Conservation (phyloP, 2,113 vertebrate species). For the Sorex fumeus region DNA sequence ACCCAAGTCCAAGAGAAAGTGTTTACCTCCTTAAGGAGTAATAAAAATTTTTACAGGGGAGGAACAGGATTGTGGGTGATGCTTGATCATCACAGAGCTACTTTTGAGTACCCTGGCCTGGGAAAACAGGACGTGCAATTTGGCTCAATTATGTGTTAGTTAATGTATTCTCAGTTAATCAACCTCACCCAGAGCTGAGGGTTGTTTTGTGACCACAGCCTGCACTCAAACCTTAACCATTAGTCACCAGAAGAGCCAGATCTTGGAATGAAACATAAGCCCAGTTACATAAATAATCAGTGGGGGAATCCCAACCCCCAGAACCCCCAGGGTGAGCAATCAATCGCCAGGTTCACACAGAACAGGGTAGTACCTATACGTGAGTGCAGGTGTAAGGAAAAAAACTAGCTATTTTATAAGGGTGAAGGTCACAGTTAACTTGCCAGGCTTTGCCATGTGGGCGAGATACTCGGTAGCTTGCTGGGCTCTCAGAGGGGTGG, state of each 20-base stretch:
- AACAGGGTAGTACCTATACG: not conserved
- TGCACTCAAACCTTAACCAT: not conserved
- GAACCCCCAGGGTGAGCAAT: not conserved
- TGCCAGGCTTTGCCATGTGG: too few species aligned
- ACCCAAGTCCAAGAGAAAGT: not conserved
- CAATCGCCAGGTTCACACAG: not conserved
- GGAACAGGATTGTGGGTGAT: not conserved
- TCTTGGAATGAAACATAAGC: not conserved
- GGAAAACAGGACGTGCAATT: not conserved
- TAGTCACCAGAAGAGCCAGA: not conserved
- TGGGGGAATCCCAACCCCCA: not conserved
- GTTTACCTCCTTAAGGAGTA: not conserved
- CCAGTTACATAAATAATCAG: not conserved
- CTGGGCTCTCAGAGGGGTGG: too few species aligned
- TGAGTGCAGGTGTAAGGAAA: not conserved
- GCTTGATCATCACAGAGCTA: not conserved
- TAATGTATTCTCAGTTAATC: not conserved
- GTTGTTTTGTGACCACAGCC: not conserved
- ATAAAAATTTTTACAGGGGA: not conserved
- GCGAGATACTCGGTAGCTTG: too few species aligned
- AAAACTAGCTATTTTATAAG: not conserved
- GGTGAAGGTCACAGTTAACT: too few species aligned
- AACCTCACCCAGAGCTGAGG: not conserved
- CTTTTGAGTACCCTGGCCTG: not conserved
- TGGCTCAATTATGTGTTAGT: too few species aligned